Evolutionary conservation across 2,888 invertebrate genomes (phyloP).

Genomic region (Nymphalis polychloros): DNA sequence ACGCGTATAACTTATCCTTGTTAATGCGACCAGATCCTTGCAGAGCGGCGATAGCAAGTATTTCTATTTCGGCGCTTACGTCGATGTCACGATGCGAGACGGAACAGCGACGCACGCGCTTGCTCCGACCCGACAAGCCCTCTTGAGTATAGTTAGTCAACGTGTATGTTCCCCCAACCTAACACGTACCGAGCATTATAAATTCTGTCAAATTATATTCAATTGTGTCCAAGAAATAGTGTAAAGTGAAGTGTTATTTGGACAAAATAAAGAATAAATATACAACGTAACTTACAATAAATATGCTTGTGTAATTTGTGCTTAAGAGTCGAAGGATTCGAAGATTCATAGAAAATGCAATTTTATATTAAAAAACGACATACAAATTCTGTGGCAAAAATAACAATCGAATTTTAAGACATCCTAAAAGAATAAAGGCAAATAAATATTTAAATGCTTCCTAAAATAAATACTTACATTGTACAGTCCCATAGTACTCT

Average conservation of each 20-base stretch:
- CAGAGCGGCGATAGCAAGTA: conserved; percentile 42
- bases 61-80: conserved; percentile 74
- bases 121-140: conserved; percentile 56
- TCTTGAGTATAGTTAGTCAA: conserved; percentile 40
- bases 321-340: not conserved
- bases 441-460: conserved; percentile 14
- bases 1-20: conserved; percentile 39
- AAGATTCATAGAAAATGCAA: not conserved
- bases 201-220: conserved; percentile 14
- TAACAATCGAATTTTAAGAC: no score
- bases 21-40: conserved; percentile 31
- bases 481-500: conserved; percentile 28
- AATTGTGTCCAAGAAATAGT: conserved; percentile 16
- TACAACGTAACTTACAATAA: not conserved
- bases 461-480: conserved; percentile 29
- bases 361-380: no score
- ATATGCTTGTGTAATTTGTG: not conserved
- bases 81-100: conserved; percentile 52
- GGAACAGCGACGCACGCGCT: conserved; percentile 53
- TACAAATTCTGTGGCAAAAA: no score
- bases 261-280: conserved; percentile 6
- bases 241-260: conserved; percentile 23
- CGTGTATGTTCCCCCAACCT: conserved; percentile 56
- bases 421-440: not conserved
- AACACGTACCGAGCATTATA: conserved; percentile 38